Evolutionary conservation across 2,888 invertebrate genomes (phyloP).

Genomic region (Galeruca laticollis): DNA sequence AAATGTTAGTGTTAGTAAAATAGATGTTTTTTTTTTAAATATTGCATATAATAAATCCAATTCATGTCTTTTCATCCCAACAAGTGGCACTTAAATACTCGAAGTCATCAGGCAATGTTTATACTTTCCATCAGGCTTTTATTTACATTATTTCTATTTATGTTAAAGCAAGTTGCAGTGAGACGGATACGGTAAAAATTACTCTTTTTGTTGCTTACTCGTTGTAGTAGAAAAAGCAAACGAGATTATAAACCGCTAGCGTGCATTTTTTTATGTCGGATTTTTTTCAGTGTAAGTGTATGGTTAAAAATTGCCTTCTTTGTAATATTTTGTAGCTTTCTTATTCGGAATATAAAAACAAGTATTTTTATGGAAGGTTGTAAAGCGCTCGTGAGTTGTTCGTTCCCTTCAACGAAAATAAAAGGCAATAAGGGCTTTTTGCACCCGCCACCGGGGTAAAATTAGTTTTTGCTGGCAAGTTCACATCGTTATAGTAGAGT

Average conservation of each 20-base stretch:
- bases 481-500: constrained; percentile 42
- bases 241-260: not conserved
- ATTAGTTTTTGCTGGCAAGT: constrained; percentile 39
- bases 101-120: no score
- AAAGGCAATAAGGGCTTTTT: constrained; percentile 35
- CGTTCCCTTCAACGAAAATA: constrained; percentile 35
- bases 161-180: not conserved
- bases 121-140: not conserved
- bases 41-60: not conserved
- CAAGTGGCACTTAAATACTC: no score
- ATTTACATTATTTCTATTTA: not conserved
- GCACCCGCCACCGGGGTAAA: constrained; percentile 26
- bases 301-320: constrained; percentile 32
- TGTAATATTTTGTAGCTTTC: constrained; percentile 37
- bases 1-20: no score
- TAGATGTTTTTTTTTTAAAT: no score
- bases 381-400: constrained; percentile 34
- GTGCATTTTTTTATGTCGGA: not conserved
- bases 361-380: constrained; percentile 34
- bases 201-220: not conserved
- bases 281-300: constrained; percentile 16
- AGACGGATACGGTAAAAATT: not conserved
- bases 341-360: constrained; percentile 33
- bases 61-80: not conserved
- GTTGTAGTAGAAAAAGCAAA: not conserved